Evolutionary conservation across 2,113 vertebrate genomes (phyloP).

Genomic region (Picathartes gymnocephalus): DNA sequence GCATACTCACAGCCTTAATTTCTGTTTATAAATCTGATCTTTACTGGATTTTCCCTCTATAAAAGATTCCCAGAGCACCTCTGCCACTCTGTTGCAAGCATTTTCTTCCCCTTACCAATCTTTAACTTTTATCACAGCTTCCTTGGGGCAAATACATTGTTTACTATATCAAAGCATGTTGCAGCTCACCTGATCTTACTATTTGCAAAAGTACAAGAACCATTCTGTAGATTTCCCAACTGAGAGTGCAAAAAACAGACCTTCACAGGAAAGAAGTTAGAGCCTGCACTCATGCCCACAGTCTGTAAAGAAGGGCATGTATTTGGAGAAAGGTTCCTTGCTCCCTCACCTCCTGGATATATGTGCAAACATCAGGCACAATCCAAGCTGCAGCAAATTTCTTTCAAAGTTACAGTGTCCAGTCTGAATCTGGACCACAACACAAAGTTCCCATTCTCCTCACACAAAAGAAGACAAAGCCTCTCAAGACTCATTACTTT

Average conservation of each 20-base stretch:
- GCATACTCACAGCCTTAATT: neutral
- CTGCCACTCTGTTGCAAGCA: neutral
- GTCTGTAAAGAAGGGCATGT: neutral
- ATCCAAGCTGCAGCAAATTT: neutral
- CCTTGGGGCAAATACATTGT: neutral
- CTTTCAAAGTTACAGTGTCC: neutral
- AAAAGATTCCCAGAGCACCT: neutral
- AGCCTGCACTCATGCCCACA: neutral
- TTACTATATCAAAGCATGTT: neutral
- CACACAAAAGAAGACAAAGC: neutral
- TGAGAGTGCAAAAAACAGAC: neutral
- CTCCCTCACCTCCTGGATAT: neutral
- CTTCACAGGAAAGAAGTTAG: neutral
- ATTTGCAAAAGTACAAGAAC: neutral
- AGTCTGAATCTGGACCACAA: neutral
- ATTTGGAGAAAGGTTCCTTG: neutral
- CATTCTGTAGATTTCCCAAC: neutral
- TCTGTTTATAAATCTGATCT: neutral
- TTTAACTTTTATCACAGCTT: neutral
- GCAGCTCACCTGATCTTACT: neutral
- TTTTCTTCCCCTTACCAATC: neutral
- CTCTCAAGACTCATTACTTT: neutral
- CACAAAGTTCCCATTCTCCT: neutral
- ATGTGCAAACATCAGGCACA: neutral
- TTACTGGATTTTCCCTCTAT: neutral